Base-by-base conservation (phyloP, 1,140 invertebrate species). In the Ectropis grisescens region DNA sequence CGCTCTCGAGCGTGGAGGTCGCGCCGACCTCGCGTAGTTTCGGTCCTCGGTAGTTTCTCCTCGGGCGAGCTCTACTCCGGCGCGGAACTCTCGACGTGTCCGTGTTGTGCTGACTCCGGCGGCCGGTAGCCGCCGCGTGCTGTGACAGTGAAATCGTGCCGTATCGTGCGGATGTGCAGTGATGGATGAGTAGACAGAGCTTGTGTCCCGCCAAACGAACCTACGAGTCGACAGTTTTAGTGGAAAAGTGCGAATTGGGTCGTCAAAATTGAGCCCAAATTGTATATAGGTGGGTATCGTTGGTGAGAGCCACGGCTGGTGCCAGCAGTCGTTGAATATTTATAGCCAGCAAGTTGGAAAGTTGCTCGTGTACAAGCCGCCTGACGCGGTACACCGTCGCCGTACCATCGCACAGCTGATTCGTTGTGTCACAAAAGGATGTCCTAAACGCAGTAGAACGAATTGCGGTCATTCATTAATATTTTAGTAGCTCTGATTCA, bases 241-340 rank as follows among this genome's bases (percentile, higher is more conserved):
- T 67, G 52, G 56, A 53, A 29, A 58, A 62, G 66, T 60, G 61
- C 54, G 46, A 67, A 47, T 58, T 56, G 72, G 69, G 54, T 44
- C 75, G 75, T 71, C 75, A 81, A 81, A 78, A 81, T 81, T 81
- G 75, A 81, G 75, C 69, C 75, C 61, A 81, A 81, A 74, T 62
- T 80, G 70, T 80, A 80, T 74, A 47, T 80, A 78, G 75, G 75
- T 80, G 49, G 58, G 75, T 80, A 69, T 65, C 36, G 33, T 14
- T 40, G 49, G 47, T 50, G 56, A 65, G 58, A 65, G 56, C 48
- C 50, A 28, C 48, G 46, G 32, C 34, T 58, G 55, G 47, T 61
- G 52, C 58, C 62, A 62, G 50, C 52, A 47, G 47, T 37, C 56
- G 47, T 53, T 75, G 61, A 75, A 76, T 76, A 80, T 80, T 76